Conservation (phyloP, 1,140 invertebrate genomes). For the Agrilus planipennis region DNA sequence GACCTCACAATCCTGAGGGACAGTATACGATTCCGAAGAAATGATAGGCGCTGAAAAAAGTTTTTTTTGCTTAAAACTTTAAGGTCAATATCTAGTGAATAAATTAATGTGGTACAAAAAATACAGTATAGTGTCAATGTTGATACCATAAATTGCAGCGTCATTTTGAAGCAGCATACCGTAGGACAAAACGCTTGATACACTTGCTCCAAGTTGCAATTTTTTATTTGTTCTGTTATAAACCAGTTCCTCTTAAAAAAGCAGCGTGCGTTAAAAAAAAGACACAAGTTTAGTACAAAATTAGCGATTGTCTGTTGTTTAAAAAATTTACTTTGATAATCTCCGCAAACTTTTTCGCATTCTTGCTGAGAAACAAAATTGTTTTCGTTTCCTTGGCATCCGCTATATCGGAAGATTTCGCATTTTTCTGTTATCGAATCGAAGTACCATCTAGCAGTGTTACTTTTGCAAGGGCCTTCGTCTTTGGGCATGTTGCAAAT, state of each 20-base stretch:
- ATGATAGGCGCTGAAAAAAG: too few relatives aligned
- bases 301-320: slow-evolving; percentile 3
- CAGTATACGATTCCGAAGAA: too few relatives aligned
- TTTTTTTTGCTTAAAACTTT: too few relatives aligned
- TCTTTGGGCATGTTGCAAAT: slow-evolving; percentile 46
- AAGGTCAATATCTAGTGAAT: too few relatives aligned
- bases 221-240: slow-evolving; percentile 27
- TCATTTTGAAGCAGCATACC: slow-evolving; percentile 27
- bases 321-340: slow-evolving; percentile 37
- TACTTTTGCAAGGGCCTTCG: slow-evolving; percentile 51
- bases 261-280: slow-evolving; percentile 10
- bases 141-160: slow-evolving; percentile 18
- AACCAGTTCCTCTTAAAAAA: slow-evolving; percentile 25
- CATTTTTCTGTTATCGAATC: slow-evolving; percentile 52
- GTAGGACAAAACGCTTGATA: slow-evolving; percentile 29
- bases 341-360: slow-evolving; percentile 30
- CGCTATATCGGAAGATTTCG: slow-evolving; percentile 58
- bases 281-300: background rate
- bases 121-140: too few relatives aligned
- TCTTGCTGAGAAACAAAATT: slow-evolving; percentile 48
- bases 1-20: slow-evolving; percentile 44
- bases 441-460: slow-evolving; percentile 59
- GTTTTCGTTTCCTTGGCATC: slow-evolving; percentile 64
- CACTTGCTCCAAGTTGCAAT: slow-evolving; percentile 22
- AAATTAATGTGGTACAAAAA: too few relatives aligned